phyloP scores from a whole-genome alignment of 2,797 vertebrate genomes.

The Cynodonichthys magdalenae region DNA sequence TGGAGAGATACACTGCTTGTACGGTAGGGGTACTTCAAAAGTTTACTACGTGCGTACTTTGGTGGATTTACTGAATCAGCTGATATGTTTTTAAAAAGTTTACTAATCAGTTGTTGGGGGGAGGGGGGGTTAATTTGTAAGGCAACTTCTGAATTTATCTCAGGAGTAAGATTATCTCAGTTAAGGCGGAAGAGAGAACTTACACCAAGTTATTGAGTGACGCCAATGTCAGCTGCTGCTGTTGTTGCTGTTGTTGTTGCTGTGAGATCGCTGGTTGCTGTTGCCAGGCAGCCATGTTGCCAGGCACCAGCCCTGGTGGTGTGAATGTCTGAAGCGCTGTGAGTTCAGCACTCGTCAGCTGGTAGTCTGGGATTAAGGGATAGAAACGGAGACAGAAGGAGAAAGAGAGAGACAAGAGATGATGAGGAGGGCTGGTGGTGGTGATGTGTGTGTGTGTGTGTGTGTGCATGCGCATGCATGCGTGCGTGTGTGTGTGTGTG shows the following conservation, averaged over 20 bases:
- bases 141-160: conserved; percentile 1
- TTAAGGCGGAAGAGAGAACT: conserved; percentile 55
- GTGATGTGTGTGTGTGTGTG: too few species aligned
- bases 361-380: conserved; percentile 88
- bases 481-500: background rate
- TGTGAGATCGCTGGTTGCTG: conserved; percentile 84
- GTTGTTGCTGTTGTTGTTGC: conserved; percentile 87
- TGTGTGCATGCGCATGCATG: too few species aligned
- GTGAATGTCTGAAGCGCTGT: conserved; percentile 94
- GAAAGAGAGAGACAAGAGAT: conserved; percentile 17
- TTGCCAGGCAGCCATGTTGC: conserved; percentile 94
- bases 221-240: conserved; percentile 85
- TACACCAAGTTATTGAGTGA: conserved; percentile 95
- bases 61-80: conserved; percentile 18
- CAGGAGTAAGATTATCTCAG: background rate
- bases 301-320: conserved; percentile 89
- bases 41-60: conserved; percentile 10
- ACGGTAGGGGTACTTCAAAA: conserved; percentile 10
- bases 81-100: background rate
- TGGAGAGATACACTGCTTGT: conserved; percentile 45
- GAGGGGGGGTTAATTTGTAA: conserved; percentile 33
- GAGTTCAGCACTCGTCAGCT: conserved; percentile 94
- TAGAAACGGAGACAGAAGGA: conserved; percentile 19
- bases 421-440: conserved; percentile 11
- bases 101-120: background rate